phyloP scores from a whole-genome alignment of 2,113 vertebrate species.

The Atractosteus spatula region DNA sequence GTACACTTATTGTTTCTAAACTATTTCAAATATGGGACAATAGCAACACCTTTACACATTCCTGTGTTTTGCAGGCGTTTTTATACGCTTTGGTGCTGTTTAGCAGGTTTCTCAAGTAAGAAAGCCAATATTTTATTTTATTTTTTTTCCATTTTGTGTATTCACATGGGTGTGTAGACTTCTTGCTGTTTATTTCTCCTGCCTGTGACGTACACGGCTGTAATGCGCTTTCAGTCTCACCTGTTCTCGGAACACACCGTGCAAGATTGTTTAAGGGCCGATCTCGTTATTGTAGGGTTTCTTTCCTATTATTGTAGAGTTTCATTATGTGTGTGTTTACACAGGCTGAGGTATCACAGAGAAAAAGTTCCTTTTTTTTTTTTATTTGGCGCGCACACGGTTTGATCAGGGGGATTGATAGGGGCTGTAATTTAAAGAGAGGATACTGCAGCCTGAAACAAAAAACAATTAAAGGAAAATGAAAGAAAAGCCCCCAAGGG shows the following conservation, averaged over 20 bases:
- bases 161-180: slow-evolving; percentile 13
- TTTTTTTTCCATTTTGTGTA: not conserved
- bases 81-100: slow-evolving; percentile 26
- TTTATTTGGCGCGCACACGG: slow-evolving; percentile 13
- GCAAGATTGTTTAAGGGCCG: slow-evolving; percentile 55
- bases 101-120: slow-evolving; percentile 57
- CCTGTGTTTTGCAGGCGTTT: slow-evolving; percentile 30
- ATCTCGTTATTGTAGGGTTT: slow-evolving; percentile 41
- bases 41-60: slow-evolving; percentile 42
- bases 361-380: slow-evolving; percentile 12
- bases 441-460: slow-evolving; percentile 68
- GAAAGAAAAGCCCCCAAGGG: slow-evolving; percentile 71
- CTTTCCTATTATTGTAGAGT: no score
- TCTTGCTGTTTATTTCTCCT: slow-evolving; percentile 19
- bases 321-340: slow-evolving; percentile 49
- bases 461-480: slow-evolving; percentile 80
- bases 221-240: not conserved
- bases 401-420: slow-evolving; percentile 72
- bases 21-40: slow-evolving; percentile 48
- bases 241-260: slow-evolving; percentile 25
- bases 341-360: slow-evolving; percentile 58
- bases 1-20: slow-evolving; percentile 19
- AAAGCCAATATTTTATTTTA: slow-evolving; percentile 36
- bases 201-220: slow-evolving; percentile 2
- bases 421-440: slow-evolving; percentile 72